Conservation (phyloP, 2,888 invertebrate species). For the Acanthococcus lagerstroemiae region DNA sequence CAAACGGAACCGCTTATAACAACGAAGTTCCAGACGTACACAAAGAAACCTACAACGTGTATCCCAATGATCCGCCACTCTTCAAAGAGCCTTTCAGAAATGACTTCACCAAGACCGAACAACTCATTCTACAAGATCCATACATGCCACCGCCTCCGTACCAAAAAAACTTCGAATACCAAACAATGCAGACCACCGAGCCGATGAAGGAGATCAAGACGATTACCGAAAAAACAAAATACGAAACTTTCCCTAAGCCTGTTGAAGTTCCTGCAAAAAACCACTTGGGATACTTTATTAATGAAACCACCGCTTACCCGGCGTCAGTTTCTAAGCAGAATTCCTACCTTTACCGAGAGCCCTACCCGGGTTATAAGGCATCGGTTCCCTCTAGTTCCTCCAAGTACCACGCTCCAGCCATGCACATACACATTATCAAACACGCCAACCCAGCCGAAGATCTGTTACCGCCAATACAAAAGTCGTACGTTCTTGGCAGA, state of each 20-base stretch:
- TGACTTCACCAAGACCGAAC: constrained; percentile 16
- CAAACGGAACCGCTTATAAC: constrained; percentile 37
- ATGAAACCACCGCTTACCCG: background rate
- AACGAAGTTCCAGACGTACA: background rate
- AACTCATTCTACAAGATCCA: constrained; percentile 16
- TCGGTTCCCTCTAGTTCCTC: background rate
- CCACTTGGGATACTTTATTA: background rate
- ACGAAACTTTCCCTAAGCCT: background rate
- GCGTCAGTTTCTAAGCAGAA: background rate
- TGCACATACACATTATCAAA: constrained; percentile 31
- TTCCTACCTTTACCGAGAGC: background rate
- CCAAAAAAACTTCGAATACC: constrained; percentile 30
- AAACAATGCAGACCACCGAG: constrained; percentile 22
- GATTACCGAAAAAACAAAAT: background rate
- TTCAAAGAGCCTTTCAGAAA: constrained; percentile 25
- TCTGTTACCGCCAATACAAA: constrained; percentile 9
- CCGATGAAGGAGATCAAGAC: constrained; percentile 14
- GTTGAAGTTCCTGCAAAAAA: background rate
- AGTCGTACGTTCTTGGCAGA: constrained; percentile 3
- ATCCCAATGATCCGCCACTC: constrained; percentile 3
- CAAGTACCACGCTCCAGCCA: constrained; percentile 21
- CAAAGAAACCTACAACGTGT: constrained; percentile 5
- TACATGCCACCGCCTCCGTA: constrained; percentile 28
- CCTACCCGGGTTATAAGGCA: background rate
- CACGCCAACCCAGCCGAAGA: constrained; percentile 21